phyloP scores from a whole-genome alignment of 2,797 vertebrate genomes.

The Rhynchonycteris naso region DNA sequence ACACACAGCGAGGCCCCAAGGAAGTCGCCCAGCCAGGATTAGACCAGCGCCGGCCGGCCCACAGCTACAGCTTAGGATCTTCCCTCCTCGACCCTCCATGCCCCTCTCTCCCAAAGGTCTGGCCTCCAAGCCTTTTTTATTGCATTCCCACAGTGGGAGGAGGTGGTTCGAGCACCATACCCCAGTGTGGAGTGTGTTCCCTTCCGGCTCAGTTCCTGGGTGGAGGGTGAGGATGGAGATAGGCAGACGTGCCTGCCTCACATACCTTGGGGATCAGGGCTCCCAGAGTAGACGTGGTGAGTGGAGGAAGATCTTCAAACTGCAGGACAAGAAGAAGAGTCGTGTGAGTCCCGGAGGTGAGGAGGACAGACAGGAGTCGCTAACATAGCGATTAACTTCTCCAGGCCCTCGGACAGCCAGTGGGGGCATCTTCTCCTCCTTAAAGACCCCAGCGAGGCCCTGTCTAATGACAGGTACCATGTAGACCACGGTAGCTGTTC shows the following conservation, averaged over 20 bases:
- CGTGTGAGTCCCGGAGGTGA: neutral
- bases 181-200: neutral
- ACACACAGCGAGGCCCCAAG: neutral
- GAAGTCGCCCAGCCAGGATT: neutral
- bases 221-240: neutral
- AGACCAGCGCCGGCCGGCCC: neutral
- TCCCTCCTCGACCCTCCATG: neutral
- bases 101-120: neutral
- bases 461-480: neutral
- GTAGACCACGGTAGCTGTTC: fast-evolving
- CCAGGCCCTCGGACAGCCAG: fast-evolving
- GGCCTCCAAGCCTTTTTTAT: neutral
- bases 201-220: neutral
- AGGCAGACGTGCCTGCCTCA: fast-evolving
- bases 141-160: no score
- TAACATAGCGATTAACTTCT: neutral
- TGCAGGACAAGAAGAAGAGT: conserved; percentile 58
- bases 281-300: conserved; percentile 80
- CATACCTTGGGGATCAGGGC: conserved; percentile 83
- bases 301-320: conserved; percentile 84
- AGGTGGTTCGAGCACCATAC: neutral
- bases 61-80: neutral
- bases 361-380: neutral
- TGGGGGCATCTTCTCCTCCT: neutral
- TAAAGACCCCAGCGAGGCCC: neutral